These are phyloP conservation scores for Ennomos erosarius DNA, from an alignment of 2,888 invertebrate genomes.

Conservation along the genomic window DNA sequence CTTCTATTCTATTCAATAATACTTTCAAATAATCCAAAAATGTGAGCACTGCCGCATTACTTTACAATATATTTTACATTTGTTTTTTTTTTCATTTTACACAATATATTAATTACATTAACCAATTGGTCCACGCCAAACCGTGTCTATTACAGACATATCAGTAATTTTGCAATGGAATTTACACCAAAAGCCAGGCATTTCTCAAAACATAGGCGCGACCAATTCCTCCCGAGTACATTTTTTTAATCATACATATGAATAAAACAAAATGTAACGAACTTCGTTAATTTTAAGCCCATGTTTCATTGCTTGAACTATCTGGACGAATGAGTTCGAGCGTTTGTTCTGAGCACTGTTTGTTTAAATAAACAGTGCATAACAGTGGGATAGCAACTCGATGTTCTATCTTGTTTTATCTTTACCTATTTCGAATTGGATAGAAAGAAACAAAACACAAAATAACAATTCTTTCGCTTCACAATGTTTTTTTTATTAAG, in stretches of 20 bases:
- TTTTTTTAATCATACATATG: not conserved
- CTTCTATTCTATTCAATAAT: constrained; percentile 19
- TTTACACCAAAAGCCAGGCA: not conserved
- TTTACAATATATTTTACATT: constrained; percentile 11
- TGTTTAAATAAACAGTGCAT: not conserved
- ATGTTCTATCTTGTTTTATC: too few species aligned
- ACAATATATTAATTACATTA: constrained; percentile 19
- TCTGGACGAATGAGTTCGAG: not conserved
- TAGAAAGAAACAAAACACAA: too few species aligned
- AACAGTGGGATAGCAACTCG: too few species aligned
- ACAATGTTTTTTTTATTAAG: too few species aligned
- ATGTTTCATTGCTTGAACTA: not conserved
- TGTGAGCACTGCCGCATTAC: constrained; percentile 7
- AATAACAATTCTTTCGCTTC: too few species aligned
- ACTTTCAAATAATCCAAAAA: not conserved
- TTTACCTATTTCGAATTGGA: too few species aligned
- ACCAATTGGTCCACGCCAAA: constrained; percentile 30
- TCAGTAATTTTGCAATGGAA: constrained; percentile 1
- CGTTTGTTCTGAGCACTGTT: not conserved
- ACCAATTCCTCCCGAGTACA: constrained; percentile 7
- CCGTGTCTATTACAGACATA: constrained; percentile 4
- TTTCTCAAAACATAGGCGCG: constrained; percentile 9
- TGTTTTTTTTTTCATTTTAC: constrained; percentile 10
- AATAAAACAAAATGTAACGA: not conserved
- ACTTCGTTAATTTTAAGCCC: not conserved